Conservation (phyloP, 2,797 vertebrate genomes). For the Tarsius wallacei region DNA sequence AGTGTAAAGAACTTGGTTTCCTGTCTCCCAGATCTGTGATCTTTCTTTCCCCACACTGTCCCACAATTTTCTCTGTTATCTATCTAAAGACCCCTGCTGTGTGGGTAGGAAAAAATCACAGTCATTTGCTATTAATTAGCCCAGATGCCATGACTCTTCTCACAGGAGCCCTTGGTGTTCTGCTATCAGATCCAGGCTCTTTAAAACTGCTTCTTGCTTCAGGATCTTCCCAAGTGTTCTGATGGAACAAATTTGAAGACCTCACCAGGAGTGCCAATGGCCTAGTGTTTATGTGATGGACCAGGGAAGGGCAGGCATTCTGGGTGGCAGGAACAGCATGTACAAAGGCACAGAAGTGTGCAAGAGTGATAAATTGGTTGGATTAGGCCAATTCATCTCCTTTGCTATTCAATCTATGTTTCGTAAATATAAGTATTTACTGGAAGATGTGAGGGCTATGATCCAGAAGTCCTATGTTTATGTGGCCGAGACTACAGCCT, state of each 20-base stretch:
- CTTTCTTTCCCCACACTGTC: neutral
- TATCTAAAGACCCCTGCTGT: neutral
- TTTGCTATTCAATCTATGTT: neutral
- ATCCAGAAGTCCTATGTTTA: neutral
- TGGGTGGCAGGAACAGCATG: neutral
- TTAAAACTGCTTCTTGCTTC: conserved; percentile 82
- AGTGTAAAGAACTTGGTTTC: neutral
- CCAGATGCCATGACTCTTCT: conserved; percentile 67
- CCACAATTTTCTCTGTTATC: neutral
- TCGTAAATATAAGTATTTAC: neutral
- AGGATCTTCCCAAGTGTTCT: conserved; percentile 37
- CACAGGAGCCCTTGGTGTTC: conserved; percentile 80
- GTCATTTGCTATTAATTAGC: conserved; percentile 87
- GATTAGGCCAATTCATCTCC: neutral
- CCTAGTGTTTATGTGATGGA: neutral
- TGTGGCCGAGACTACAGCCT: neutral
- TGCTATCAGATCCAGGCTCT: conserved; percentile 80
- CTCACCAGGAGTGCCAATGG: conserved; percentile 26
- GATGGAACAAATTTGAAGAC: conserved; percentile 72
- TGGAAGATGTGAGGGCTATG: neutral
- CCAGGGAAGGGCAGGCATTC: neutral
- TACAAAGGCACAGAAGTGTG: neutral
- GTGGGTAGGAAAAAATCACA: conserved; percentile 80
- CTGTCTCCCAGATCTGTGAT: neutral
- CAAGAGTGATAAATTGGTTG: neutral